These are phyloP conservation scores for Camponotus vicinus DNA, from an alignment of 1,140 invertebrate species.

Conservation along the genomic window DNA sequence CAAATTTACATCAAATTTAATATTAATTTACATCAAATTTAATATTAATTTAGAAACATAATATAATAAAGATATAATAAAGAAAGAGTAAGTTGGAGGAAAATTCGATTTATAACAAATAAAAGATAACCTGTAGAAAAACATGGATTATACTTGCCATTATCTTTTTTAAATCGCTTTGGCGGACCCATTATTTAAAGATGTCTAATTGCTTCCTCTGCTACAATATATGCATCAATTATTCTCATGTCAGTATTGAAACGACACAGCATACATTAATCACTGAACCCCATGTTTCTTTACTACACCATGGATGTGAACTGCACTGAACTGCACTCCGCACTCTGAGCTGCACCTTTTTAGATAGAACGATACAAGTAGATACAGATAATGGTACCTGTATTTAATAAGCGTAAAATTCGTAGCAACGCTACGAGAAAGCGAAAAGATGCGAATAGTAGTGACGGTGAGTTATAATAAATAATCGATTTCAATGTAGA, in stretches of 20 bases:
- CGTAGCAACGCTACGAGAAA: conserved; percentile 81
- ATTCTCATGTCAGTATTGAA: too few species aligned
- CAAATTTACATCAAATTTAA: too few species aligned
- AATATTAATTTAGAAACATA: background rate
- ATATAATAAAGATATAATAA: background rate
- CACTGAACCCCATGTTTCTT: too few species aligned
- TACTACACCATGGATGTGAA: too few species aligned
- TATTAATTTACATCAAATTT: background rate
- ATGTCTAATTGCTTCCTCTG: conserved; percentile 3
- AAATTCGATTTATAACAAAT: background rate
- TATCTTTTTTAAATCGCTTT: conserved; percentile 84
- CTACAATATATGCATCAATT: too few species aligned
- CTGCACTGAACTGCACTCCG: too few species aligned
- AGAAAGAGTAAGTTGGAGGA: background rate
- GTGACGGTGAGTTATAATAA: conserved; percentile 69
- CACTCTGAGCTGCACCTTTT: too few species aligned
- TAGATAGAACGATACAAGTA: too few species aligned
- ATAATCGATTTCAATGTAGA: conserved; percentile 1
- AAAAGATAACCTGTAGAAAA: conserved; percentile 25
- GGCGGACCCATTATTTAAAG: conserved; percentile 84
- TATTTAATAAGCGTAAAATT: conserved; percentile 85
- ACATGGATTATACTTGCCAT: conserved; percentile 74
- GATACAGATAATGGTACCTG: conserved; percentile 74
- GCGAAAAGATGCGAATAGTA: conserved; percentile 76
- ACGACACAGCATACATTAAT: too few species aligned